phyloP scores from a whole-genome alignment of 1,140 invertebrate genomes.

The Metopolophium dirhodum region DNA sequence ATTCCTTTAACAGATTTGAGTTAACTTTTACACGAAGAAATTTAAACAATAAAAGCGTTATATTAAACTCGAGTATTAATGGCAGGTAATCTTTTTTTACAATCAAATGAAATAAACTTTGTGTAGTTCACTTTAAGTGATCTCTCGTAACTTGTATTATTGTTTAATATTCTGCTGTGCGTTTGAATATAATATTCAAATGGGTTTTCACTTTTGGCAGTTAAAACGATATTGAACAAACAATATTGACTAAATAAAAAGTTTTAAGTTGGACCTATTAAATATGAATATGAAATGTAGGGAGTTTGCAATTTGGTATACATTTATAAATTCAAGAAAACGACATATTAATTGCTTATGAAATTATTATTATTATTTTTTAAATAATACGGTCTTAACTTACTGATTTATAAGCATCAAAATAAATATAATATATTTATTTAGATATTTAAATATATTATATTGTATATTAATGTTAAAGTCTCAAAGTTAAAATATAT shows the following conservation, averaged over 20 bases:
- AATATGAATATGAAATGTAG: too few relatives aligned
- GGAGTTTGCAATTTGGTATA: background rate
- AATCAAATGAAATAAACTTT: background rate
- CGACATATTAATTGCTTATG: background rate
- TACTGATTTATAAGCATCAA: background rate
- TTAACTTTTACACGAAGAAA: background rate
- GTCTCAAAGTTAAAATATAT: too few relatives aligned
- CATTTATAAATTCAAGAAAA: background rate
- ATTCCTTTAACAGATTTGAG: background rate
- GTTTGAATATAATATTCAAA: background rate
- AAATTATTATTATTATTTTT: too few relatives aligned
- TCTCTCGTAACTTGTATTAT: background rate
- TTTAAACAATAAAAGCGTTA: background rate
- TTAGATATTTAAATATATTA: too few relatives aligned
- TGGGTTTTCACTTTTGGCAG: background rate
- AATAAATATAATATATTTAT: too few relatives aligned
- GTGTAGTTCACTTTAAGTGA: background rate
- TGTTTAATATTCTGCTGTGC: background rate
- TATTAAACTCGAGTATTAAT: background rate
- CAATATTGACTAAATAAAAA: background rate
- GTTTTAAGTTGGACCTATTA: background rate
- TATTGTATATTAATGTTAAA: too few relatives aligned
- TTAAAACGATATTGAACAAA: background rate
- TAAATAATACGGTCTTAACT: background rate
- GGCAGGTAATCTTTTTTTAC: background rate